A percentile compares a stretch with the other conserved stretches of the same genome.
Conservation (phyloP, 35 echinoderm and acorn worm species). For the Apostichopus californicus region DNA sequence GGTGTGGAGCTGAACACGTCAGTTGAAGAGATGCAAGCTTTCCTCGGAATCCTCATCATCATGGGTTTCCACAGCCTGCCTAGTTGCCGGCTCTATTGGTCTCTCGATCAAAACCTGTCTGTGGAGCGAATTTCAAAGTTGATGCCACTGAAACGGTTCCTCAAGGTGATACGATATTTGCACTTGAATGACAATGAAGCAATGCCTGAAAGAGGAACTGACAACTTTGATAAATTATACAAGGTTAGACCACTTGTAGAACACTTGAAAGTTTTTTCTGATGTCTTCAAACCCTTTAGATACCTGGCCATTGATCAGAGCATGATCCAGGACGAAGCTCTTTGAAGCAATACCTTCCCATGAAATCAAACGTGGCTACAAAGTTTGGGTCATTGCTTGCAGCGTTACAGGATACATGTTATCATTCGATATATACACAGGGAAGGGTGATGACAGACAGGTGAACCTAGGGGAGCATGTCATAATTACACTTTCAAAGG, state of each 20-base stretch:
- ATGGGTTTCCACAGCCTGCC: slow-evolving; percentile 60
- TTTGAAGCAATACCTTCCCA: slow-evolving; percentile 48
- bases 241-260: slow-evolving; percentile 47
- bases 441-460: slow-evolving; percentile 2
- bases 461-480: slow-evolving; percentile 34
- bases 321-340: slow-evolving; percentile 50
- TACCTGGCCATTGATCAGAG: slow-evolving; percentile 64
- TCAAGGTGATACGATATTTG: slow-evolving; percentile 17
- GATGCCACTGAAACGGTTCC: slow-evolving; percentile 44
- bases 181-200: slow-evolving; percentile 46
- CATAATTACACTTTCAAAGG: background rate
- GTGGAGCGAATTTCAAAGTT: background rate
- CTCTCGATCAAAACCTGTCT: slow-evolving; percentile 7
- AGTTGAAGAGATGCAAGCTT: slow-evolving; percentile 43
- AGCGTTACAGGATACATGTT: background rate
- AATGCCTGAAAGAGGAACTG: background rate
- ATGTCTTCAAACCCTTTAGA: slow-evolving; percentile 17
- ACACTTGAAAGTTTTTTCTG: slow-evolving; percentile 36
- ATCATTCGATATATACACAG: slow-evolving; percentile 37
- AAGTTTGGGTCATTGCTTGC: slow-evolving; percentile 30
- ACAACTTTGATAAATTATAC: slow-evolving; percentile 33
- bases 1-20: background rate
- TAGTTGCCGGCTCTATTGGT: slow-evolving; percentile 56
- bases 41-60: slow-evolving; percentile 53
- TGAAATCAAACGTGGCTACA: slow-evolving; percentile 62